These are phyloP conservation scores for Prenolepis imparis DNA, from an alignment of 2,888 invertebrate genomes.

Conservation along the genomic window DNA sequence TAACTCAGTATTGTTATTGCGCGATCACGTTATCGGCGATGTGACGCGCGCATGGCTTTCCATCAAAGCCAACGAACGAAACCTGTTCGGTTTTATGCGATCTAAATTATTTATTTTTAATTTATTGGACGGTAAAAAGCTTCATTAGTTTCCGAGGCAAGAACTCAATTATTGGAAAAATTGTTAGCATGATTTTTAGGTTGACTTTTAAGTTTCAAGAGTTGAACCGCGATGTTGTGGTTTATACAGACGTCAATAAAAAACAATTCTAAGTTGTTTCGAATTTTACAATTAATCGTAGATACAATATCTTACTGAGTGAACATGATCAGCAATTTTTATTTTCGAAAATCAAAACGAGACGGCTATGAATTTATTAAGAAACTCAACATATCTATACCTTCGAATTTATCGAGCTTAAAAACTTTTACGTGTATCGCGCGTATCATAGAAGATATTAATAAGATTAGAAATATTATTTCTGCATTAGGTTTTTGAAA, in stretches of 20 bases:
- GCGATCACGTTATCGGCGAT: constrained; percentile 52
- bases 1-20: constrained; percentile 67
- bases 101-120: background rate
- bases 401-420: background rate
- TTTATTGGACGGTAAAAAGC: background rate
- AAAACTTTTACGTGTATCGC: background rate
- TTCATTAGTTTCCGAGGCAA: background rate
- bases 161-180: background rate
- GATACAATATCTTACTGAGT: background rate
- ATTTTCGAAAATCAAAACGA: background rate
- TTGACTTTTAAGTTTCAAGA: constrained; percentile 1
- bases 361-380: background rate
- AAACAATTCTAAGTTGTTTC: background rate
- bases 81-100: constrained; percentile 11
- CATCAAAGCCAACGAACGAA: constrained; percentile 24
- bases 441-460: too few relatives aligned
- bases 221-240: background rate
- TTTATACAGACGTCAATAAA: background rate
- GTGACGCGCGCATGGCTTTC: constrained; percentile 50
- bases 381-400: background rate
- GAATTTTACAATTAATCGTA: background rate
- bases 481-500: background rate
- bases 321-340: background rate
- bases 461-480: background rate
- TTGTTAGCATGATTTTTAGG: background rate